A percentile compares a stretch with the other conserved stretches of the same genome.
These are phyloP conservation scores for Phainopepla nitens DNA, from an alignment of 2,113 vertebrate species.

Conservation along the genomic window DNA sequence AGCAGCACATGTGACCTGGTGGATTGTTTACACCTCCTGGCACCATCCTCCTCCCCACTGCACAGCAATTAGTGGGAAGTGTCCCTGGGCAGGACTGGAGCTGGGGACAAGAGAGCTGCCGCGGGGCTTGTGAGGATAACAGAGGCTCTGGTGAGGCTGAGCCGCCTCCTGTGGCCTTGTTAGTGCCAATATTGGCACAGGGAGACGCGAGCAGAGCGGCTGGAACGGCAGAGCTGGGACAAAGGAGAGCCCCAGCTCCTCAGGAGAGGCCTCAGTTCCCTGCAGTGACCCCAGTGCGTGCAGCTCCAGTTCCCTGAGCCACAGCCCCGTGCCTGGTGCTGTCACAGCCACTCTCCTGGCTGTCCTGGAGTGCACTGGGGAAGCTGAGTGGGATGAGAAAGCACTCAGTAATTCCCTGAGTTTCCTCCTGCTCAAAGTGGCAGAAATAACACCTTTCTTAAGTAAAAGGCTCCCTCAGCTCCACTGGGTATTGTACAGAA, in stretches of 20 bases:
- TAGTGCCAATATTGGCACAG: neutral
- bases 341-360: neutral
- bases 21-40: neutral
- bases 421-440: neutral
- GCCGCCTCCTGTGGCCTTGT: neutral
- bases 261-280: accelerated
- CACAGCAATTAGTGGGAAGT: neutral
- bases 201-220: accelerated
- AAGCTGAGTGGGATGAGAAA: constrained; percentile 8
- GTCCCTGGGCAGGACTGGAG: neutral
- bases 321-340: neutral
- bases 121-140: neutral
- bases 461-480: constrained; percentile 1
- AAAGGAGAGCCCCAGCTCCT: neutral
- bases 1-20: neutral
- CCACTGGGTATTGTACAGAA: neutral
- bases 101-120: neutral
- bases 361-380: neutral
- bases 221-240: neutral
- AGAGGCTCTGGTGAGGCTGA: neutral
- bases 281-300: accelerated
- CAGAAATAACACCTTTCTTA: neutral
- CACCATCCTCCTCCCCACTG: neutral
- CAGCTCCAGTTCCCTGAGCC: neutral
- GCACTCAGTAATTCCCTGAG: neutral